Evolutionary conservation across 2,888 invertebrate species (phyloP), one percentile per base, ranked within the genome.

Genomic region (Drosophila meridionalis): DNA sequence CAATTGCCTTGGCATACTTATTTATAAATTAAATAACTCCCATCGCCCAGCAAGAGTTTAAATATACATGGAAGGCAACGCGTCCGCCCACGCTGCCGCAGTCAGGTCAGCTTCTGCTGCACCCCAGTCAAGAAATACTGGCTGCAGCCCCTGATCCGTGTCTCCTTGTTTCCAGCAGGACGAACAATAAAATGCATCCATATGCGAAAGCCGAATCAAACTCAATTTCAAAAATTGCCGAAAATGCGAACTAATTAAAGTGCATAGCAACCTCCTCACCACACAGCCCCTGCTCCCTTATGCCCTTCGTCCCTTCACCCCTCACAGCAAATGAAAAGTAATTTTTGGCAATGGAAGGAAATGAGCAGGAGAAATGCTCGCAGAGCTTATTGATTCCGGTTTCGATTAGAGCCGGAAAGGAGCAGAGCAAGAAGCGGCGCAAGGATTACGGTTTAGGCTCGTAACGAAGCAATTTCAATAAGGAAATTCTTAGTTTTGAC

Each of bases 401-500:
- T 43, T 57, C 38, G 34, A 45, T 59, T 58, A 28, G 36, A 6
- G 42, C 4, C n/a, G 12, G 45, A 36, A n/a, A 32, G 50, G 14
- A 20, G 32, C 20, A 32, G 50, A 20, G 9, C 9, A 9, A 12
- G 20, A 20, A 50, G 20, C 59, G 38, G 20, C 26, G 59, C 34
- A 48, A 28, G 56, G 32, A 20, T 32, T 20, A 30, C 14, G n/a
- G 9, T 8, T 26, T 26, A 34, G 34, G 58, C 34, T 45, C 45
- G n/a, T 36, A 45, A 36, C 57, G 38, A 68, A 71, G 76, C 67
- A 78, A 77, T 83, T 83, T 79, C 77, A 83, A 83, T 81, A 81
- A 79, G 83, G 64, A 83, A 83, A 81, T 79, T 83, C 77, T 61
- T 70, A 69, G 58, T 69, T 80, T 76, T 83, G 83, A 86, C 86